Evolutionary conservation across 2,888 invertebrate species (phyloP).

Genomic region (Apotomis betuletana): DNA sequence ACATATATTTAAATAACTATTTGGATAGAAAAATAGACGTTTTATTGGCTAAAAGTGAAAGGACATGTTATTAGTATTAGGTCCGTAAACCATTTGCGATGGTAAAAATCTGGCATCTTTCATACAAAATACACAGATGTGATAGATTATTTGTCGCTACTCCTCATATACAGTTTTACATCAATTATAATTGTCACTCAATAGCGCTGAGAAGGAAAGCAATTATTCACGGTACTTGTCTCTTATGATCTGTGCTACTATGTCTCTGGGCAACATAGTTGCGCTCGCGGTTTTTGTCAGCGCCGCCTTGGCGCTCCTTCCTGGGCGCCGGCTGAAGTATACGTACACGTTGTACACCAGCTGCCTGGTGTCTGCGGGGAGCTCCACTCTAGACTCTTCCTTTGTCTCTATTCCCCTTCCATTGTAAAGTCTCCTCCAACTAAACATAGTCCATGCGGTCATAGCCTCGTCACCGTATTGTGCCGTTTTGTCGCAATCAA

Average conservation of each 20-base stretch:
- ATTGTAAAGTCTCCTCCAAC: constrained; percentile 77
- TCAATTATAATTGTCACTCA: neutral
- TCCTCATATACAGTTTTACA: too few relatives aligned
- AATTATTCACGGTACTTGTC: constrained; percentile 66
- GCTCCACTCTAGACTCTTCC: constrained; percentile 68
- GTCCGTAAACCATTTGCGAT: too few relatives aligned
- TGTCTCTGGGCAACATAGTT: constrained; percentile 76
- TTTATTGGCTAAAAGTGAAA: too few relatives aligned
- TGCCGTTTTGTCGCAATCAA: constrained; percentile 67
- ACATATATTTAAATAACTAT: too few relatives aligned
- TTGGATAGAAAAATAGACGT: too few relatives aligned
- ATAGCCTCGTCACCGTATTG: constrained; percentile 80
- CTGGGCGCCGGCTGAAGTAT: constrained; percentile 75
- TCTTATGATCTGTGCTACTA: constrained; percentile 75
- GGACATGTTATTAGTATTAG: too few relatives aligned
- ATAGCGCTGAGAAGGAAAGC: neutral
- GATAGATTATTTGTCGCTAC: too few relatives aligned
- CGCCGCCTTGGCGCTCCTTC: constrained; percentile 70
- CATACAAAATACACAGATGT: too few relatives aligned
- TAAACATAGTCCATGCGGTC: constrained; percentile 82
- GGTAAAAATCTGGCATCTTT: too few relatives aligned
- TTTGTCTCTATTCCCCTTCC: constrained; percentile 62
- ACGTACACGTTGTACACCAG: constrained; percentile 78
- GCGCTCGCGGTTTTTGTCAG: constrained; percentile 75
- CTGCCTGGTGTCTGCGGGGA: constrained; percentile 77